A percentile compares a stretch with the other conserved stretches of the same genome.
Conservation (phyloP, 2,888 invertebrate species). For the Ecliptopera silaceata region DNA sequence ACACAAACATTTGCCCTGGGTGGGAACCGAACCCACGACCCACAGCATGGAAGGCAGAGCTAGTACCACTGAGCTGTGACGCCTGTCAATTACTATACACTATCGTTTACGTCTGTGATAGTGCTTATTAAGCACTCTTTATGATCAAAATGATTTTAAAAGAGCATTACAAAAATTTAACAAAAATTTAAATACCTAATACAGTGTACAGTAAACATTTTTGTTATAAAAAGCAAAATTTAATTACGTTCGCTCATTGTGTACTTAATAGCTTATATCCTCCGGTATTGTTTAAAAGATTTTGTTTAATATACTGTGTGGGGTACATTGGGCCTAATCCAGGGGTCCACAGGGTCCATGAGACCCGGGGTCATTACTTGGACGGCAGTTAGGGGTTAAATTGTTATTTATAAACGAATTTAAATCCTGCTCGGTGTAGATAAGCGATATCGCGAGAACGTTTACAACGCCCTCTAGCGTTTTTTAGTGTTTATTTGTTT, state of each 20-base stretch:
- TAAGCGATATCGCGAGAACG: slow-evolving; percentile 43
- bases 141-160: background rate
- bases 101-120: too few relatives aligned
- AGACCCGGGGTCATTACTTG: slow-evolving; percentile 70
- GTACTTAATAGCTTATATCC: slow-evolving; percentile 44
- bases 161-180: slow-evolving; percentile 16
- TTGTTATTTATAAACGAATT: slow-evolving; percentile 81
- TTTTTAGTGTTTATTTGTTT: slow-evolving; percentile 29
- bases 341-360: slow-evolving; percentile 37
- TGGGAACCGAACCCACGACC: too few relatives aligned
- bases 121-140: too few relatives aligned
- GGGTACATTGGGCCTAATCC: slow-evolving; percentile 37
- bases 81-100: too few relatives aligned
- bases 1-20: too few relatives aligned
- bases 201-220: slow-evolving; percentile 23
- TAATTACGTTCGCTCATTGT: slow-evolving; percentile 50
- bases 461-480: slow-evolving; percentile 21
- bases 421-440: slow-evolving; percentile 70
- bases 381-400: slow-evolving; percentile 60
- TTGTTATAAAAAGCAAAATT: slow-evolving; percentile 42
- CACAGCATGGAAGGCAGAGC: too few relatives aligned
- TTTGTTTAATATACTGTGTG: slow-evolving; percentile 53
- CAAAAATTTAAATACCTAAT: slow-evolving; percentile 15
- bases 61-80: too few relatives aligned
- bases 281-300: slow-evolving; percentile 61